Percentiles rank a stretch among this genome's conserved stretches.
Evolutionary conservation across 2,888 invertebrate genomes (phyloP).

Genomic region (Euzetes globulus): DNA sequence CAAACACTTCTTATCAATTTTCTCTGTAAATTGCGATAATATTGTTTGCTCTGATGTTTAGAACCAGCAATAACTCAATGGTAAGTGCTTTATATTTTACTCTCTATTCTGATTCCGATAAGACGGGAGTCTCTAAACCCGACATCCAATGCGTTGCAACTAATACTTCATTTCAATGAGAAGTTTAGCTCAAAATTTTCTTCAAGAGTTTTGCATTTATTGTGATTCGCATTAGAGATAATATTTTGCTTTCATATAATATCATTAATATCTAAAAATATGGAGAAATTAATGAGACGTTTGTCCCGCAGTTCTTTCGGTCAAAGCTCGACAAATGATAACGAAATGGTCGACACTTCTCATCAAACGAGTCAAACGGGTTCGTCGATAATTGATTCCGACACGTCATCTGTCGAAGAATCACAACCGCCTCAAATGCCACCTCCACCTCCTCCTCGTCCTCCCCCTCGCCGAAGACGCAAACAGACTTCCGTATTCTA

Average conservation of each 20-base stretch:
- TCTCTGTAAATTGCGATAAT: background rate
- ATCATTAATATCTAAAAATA: too few relatives aligned
- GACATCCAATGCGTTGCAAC: too few relatives aligned
- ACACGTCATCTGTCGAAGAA: background rate
- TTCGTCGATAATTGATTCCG: background rate
- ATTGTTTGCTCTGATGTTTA: slow-evolving; percentile 2
- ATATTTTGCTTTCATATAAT: too few relatives aligned
- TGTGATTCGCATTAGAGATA: too few relatives aligned
- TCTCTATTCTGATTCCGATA: background rate
- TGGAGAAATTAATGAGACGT: background rate
- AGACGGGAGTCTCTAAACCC: background rate
- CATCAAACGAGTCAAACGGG: background rate
- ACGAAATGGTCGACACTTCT: background rate
- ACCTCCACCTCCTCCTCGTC: background rate
- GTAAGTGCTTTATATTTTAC: background rate
- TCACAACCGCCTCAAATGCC: background rate
- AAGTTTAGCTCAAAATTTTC: too few relatives aligned
- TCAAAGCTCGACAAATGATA: background rate
- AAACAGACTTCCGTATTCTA: slow-evolving; percentile 6
- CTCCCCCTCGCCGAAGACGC: background rate
- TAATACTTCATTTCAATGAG: too few relatives aligned
- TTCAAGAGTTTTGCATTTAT: too few relatives aligned
- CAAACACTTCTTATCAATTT: background rate
- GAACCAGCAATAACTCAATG: background rate
- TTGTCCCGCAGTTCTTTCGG: background rate